These are phyloP conservation scores for Thalassarche chlororhynchos DNA, from an alignment of 2,113 vertebrate genomes.

Conservation along the genomic window DNA sequence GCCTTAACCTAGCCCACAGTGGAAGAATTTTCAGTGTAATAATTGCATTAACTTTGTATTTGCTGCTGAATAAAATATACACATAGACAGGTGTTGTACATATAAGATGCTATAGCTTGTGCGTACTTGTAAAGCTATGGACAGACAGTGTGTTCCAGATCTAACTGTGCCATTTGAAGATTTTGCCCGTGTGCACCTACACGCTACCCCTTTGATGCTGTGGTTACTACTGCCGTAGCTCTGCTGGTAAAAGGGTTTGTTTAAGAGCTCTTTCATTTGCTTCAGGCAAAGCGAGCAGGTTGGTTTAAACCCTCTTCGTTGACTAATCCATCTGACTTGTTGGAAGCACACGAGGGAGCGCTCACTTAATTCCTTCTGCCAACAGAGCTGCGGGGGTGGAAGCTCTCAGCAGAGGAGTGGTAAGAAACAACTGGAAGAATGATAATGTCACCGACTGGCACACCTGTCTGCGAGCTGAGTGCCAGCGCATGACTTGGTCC, in stretches of 20 bases:
- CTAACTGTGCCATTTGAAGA: not conserved
- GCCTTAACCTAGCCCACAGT: not conserved
- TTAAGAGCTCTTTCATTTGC: not conserved
- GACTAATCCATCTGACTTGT: conserved; percentile 42
- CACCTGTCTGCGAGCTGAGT: not conserved
- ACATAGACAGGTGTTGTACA: accelerated
- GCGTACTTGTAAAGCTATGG: not conserved
- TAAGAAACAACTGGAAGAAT: not conserved
- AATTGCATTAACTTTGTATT: not conserved
- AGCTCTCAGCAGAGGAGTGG: not conserved
- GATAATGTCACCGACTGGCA: not conserved
- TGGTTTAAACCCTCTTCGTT: conserved; percentile 15
- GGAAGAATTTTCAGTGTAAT: not conserved
- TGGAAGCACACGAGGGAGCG: not conserved
- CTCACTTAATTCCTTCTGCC: conserved; percentile 26
- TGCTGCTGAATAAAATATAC: not conserved
- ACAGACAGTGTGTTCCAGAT: not conserved
- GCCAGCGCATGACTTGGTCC: not conserved
- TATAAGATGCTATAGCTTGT: not conserved
- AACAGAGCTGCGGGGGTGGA: conserved; percentile 29
- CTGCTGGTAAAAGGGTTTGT: not conserved
- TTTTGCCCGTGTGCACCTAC: not conserved
- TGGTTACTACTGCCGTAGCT: not conserved
- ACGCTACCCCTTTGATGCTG: accelerated
- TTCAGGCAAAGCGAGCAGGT: conserved; percentile 10